Percentiles rank a stretch among this genome's conserved stretches.
Evolutionary conservation across 1,140 invertebrate genomes (phyloP).

Genomic region (Carcinoscorpius rotundicauda): DNA sequence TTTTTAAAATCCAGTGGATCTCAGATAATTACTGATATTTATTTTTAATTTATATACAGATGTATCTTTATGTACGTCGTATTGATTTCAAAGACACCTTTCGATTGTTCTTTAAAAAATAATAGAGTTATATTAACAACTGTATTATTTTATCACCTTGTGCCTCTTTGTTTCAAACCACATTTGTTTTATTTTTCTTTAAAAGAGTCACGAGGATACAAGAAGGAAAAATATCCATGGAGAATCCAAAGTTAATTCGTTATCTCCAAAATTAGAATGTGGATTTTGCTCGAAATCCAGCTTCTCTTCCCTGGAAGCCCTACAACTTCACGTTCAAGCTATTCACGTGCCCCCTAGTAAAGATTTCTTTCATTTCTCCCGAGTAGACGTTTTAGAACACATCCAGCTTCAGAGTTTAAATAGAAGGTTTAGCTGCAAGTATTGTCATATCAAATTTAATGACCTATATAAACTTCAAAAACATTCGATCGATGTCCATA

Average conservation of each 20-base stretch:
- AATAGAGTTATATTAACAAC: no score
- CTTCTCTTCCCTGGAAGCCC: slow-evolving; percentile 66
- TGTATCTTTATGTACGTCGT: no score
- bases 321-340: slow-evolving; percentile 70
- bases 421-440: slow-evolving; percentile 37
- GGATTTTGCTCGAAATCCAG: slow-evolving; percentile 65
- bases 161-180: no score
- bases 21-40: no score
- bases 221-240: neutral
- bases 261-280: slow-evolving; percentile 22
- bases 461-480: slow-evolving; percentile 33
- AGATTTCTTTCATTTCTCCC: neutral
- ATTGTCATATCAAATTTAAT: slow-evolving; percentile 41
- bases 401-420: slow-evolving; percentile 19
- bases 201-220: no score
- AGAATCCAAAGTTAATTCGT: neutral
- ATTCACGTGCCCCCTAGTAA: slow-evolving; percentile 43
- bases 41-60: no score
- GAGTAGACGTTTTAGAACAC: neutral
- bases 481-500: slow-evolving; percentile 34
- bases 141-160: no score
- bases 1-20: no score
- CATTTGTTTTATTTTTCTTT: no score
- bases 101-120: no score
- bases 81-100: no score